Base-by-base conservation (phyloP, 2,888 invertebrate species). In the Scaptomyza flava region DNA sequence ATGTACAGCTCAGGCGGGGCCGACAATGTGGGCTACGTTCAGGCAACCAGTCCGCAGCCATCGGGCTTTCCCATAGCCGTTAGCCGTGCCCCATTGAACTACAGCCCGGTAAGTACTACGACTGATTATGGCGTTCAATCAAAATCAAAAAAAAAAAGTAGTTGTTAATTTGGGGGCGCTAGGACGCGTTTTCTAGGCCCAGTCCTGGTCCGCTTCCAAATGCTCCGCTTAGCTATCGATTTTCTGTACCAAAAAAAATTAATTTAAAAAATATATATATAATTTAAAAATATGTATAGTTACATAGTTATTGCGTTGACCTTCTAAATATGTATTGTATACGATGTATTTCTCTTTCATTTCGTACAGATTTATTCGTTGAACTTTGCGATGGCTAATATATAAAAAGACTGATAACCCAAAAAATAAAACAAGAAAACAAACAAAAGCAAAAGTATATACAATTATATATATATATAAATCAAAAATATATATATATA, bases 31-130 rank as follows among this genome's bases (percentile, higher is more conserved):
- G 97, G 98, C 92, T 98, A 98, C 93, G 98, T 98, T 91, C 98
- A 98, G 94, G 98, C 98, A 89, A 97, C 98, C 89, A 98, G 98
- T 93, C 98, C 98, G 90, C 98, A 98, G 93, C 98, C 98, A 89
- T 96, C 98, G 91, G 97, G 97, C 90, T 98, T 98, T 93, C 97
- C 98, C 91, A 97, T 98, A 93, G 97, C 97, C 89, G 97, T 97
- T 91, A 97, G 96, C 94, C 96, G 97, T 92, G 97, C 97, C 91
- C 96, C 97, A 93, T 95, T 97, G 93, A 97, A 96, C 94, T 97
- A 97, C 93, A 97, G 96, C 94, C 97, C 97, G 94, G 97, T 97
- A 94, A 95, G 96, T 94, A 36, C 41, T 94, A 36, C 41, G 12
- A 14, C n/a, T 14, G 58, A 27, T 41, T 59, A 50, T 3, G 23